phyloP scores from a whole-genome alignment of 2,113 vertebrate genomes.

The Podarcis raffonei region DNA sequence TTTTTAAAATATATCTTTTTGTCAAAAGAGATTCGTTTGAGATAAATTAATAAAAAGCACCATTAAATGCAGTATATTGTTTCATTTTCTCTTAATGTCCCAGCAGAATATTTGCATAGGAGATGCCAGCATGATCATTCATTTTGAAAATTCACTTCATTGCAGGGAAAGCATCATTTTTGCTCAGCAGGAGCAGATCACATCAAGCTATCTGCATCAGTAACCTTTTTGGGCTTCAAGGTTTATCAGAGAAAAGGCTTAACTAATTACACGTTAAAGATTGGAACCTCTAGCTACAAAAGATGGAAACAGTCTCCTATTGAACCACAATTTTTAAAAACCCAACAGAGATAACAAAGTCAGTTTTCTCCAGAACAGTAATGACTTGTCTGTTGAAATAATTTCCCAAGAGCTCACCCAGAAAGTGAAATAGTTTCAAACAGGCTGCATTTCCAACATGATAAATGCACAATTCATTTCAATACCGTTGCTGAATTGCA shows the following conservation, averaged over 20 bases:
- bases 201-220: slow-evolving; percentile 32
- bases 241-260: slow-evolving; percentile 32
- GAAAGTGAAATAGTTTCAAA: slow-evolving; percentile 14
- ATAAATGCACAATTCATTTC: slow-evolving; percentile 11
- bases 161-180: slow-evolving; percentile 23
- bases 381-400: slow-evolving; percentile 17
- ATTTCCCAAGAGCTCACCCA: not conserved
- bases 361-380: not conserved
- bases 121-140: not conserved
- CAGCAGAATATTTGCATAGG: slow-evolving; percentile 7
- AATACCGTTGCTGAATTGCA: not conserved
- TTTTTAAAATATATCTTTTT: not conserved
- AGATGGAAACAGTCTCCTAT: slow-evolving; percentile 9
- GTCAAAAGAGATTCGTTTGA: not conserved
- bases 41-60: not conserved
- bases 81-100: slow-evolving; percentile 13
- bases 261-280: slow-evolving; percentile 32
- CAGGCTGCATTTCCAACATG: not conserved
- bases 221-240: slow-evolving; percentile 28
- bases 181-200: slow-evolving; percentile 25
- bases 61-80: not conserved
- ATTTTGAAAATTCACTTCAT: not conserved
- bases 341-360: slow-evolving; percentile 16
- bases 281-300: slow-evolving; percentile 30
- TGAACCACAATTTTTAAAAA: slow-evolving; percentile 42